Conservation (phyloP, 2,113 vertebrate species). For the Zosterops pallidus region DNA sequence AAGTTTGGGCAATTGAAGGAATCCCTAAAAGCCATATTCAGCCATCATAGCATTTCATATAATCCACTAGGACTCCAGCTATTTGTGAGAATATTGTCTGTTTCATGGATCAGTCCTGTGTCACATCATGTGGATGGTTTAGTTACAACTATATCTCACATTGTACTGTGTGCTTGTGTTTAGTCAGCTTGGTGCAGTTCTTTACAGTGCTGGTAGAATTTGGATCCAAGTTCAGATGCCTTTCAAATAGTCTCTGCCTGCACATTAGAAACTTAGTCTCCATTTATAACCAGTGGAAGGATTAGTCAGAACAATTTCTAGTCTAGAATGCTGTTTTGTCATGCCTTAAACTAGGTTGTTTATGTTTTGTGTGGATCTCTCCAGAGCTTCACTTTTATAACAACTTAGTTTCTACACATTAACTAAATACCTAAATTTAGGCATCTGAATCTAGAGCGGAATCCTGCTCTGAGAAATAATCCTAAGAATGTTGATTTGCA, state of each 20-base stretch:
- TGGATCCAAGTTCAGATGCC: neutral
- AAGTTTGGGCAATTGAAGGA: neutral
- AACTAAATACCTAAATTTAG: neutral
- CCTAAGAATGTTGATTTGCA: neutral
- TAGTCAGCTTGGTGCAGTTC: neutral
- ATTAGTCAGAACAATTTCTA: neutral
- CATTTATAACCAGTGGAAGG: neutral
- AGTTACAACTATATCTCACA: neutral
- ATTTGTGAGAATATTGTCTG: neutral
- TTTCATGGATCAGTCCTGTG: neutral
- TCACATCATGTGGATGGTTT: neutral
- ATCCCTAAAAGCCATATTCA: neutral
- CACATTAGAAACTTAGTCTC: neutral
- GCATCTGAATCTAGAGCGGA: neutral
- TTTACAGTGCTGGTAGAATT: neutral
- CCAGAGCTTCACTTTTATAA: neutral
- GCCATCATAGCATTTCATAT: neutral
- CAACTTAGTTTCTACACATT: neutral
- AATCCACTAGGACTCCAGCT: neutral
- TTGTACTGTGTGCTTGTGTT: neutral
- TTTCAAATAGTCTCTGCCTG: neutral
- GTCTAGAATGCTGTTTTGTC: neutral
- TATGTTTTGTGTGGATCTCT: neutral
- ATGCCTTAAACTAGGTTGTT: neutral
- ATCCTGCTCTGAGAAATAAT: conserved; percentile 15